Evolutionary conservation across 2,113 vertebrate species (phyloP), one percentile per base, ranked within the genome.

Genomic region (Phrynocephalus versicolor): DNA sequence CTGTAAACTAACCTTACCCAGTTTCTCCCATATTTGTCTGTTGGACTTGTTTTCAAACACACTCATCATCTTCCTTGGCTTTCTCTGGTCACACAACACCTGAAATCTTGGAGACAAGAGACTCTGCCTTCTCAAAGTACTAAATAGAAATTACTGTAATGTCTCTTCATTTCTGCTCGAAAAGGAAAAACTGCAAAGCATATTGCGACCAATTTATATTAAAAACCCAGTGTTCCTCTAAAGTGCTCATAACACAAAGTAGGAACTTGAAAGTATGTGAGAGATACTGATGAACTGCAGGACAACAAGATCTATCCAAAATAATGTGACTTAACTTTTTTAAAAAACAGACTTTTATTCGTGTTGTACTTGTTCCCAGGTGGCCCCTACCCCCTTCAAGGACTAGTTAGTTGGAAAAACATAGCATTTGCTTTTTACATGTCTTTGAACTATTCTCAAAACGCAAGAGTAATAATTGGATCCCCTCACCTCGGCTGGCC

Each of bases 401-500:
- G 85, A 88, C 82, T 90, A 62, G 87, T 88, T 87, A 86, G 77
- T 84, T 90, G 73, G 69, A 79, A 87, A 89, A 91, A 92, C 76
- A 74, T 55, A 87, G 30, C 58, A 3, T 83, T 79, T 79, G 62
- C 87, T 84, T 85, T 86, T 51, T 71, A 57, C 23, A 51, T 85
- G 91, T 94, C 90, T 91, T 92, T 80, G 82, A 91, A 89, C 81
- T 74, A 87, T 13, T 85, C 70, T 93, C 88, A 73, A 86, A 88
- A 92, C 88, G 69, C 70, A 3, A 0, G 74, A 10, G 41, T 86
- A 92, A 91, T 94, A 95, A 93, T 93, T 93, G 84, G 92, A 91
- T 86, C 86, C 89, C 87, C 92, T 95, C 89, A 89, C 90, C 88
- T 91, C 88, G 25, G 81, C 88, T 82, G 87, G 90, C 79, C 92